phyloP scores from a whole-genome alignment of 2,797 vertebrate genomes.

The Poeciliopsis paucimaculata region DNA sequence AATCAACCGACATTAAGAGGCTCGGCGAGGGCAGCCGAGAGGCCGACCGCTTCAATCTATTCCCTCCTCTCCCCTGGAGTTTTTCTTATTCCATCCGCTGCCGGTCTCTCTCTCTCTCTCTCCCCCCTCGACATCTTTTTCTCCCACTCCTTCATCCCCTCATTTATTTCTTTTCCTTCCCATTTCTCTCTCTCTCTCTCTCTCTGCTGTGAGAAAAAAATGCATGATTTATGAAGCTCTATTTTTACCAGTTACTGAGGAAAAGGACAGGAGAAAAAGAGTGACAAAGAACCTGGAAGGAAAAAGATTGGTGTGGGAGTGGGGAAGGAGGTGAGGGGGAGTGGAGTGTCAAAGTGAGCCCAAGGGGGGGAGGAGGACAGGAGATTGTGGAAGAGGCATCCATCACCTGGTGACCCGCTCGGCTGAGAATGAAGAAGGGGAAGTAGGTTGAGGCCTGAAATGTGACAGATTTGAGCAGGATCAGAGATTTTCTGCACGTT shows the following conservation, averaged over 20 bases:
- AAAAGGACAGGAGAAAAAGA: conserved; percentile 58
- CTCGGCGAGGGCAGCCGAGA: conserved; percentile 69
- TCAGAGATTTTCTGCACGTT: conserved; percentile 30
- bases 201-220: conserved; percentile 68
- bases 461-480: conserved; percentile 59
- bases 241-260: conserved; percentile 85
- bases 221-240: conserved; percentile 89
- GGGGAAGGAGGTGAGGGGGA: background rate
- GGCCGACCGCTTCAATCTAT: conserved; percentile 70
- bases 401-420: conserved; percentile 66
- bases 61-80: conserved; percentile 53
- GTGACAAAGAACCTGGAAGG: conserved; percentile 43
- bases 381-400: conserved; percentile 61
- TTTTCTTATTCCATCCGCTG: conserved; percentile 60
- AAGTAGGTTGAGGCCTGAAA: conserved; percentile 64
- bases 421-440: conserved; percentile 58
- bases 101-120: conserved; percentile 43
- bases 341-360: conserved; percentile 55
- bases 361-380: conserved; percentile 63
- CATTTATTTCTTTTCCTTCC: conserved; percentile 48
- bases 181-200: conserved; percentile 23
- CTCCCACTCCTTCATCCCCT: conserved; percentile 31
- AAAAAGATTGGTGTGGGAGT: conserved; percentile 4
- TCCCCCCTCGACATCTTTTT: conserved; percentile 44
- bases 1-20: conserved; percentile 57